Evolutionary conservation across 2,113 vertebrate species (phyloP), one percentile per base, ranked within the genome.

Genomic region (Perca fluviatilis): DNA sequence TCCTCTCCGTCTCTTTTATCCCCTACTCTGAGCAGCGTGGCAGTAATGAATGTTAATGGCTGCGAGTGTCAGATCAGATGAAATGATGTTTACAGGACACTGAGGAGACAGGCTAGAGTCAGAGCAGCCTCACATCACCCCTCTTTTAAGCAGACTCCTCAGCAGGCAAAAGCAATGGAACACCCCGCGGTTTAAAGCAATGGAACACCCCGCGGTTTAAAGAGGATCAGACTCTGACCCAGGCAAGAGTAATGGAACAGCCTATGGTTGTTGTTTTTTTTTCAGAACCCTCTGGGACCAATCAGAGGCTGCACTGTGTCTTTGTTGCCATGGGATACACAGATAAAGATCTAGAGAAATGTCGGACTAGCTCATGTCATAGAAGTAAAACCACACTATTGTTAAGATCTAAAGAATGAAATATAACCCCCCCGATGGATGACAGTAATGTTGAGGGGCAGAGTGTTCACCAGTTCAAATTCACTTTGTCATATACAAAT

Each of bases 261-360:
- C 67, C 61, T 80, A 19, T 40, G 30, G 11, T 43, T 56, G 46
- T 50, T 65, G 25, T 62, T 57, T 33, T 53, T 53, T 57, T 65
- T 46, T 14, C 40, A 67, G 50, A 90, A 66, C 57, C 84, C 75
- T 83, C 60, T 10, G 85, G 85, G 90, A 90, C 91, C 92, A 93
- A 91, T 91, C 87, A 84, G 66, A 89, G 43, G 74, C 87, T 74
- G 67, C 82, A 61, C 83, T 89, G 77, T 87, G 86, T 86, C 87
- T 90, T 89, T 87, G 93, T 94, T 93, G 90, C 93, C 85, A 93
- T 90, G 93, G 92, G 91, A 90, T 85, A 87, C 82, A 81, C 83
- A 87, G 80, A 90, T 80, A 88, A 81, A 85, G 86, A 87, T 91
- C 85, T 86, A 50, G 78, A 86, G 86, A 90, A 90, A 89, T 87